Evolutionary conservation across 1,140 invertebrate genomes (phyloP).

Genomic region (Hyles euphorbiae): DNA sequence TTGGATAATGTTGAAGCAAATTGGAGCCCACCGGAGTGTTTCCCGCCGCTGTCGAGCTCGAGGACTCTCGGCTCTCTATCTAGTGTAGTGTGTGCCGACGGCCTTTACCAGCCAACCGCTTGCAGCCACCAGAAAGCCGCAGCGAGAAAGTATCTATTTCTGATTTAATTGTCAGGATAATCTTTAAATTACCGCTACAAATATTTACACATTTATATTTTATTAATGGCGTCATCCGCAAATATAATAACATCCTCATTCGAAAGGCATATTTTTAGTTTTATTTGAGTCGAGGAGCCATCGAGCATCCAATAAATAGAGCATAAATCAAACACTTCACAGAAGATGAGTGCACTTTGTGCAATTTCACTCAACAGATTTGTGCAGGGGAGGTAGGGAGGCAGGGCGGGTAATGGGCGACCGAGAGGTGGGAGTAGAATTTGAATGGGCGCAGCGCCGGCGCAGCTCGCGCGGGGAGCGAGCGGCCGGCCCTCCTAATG

Average conservation of each 20-base stretch:
- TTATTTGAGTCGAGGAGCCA: conserved; percentile 34
- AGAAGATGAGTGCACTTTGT: conserved; percentile 52
- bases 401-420: conserved; percentile 25
- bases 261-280: conserved; percentile 10
- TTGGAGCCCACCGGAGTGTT: conserved; percentile 61
- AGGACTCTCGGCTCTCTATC: conserved; percentile 47
- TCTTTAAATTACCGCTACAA: too few relatives aligned
- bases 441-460: conserved; percentile 49
- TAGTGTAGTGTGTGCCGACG: conserved; percentile 34
- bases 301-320: conserved; percentile 58
- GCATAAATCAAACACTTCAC: conserved; percentile 68
- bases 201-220: neutral
- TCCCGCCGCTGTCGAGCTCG: conserved; percentile 43
- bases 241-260: neutral
- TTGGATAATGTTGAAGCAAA: conserved; percentile 68
- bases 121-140: too few relatives aligned
- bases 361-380: conserved; percentile 52
- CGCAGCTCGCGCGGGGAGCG: conserved; percentile 29
- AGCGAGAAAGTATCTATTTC: too few relatives aligned
- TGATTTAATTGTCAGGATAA: too few relatives aligned
- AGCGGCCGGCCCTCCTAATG: conserved; percentile 53
- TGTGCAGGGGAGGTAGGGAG: conserved; percentile 19
- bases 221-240: neutral
- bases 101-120: conserved; percentile 47
- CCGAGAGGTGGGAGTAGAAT: conserved; percentile 15